Base-by-base conservation (phyloP, 2,888 invertebrate genomes). In the Geophilus truncorum region DNA sequence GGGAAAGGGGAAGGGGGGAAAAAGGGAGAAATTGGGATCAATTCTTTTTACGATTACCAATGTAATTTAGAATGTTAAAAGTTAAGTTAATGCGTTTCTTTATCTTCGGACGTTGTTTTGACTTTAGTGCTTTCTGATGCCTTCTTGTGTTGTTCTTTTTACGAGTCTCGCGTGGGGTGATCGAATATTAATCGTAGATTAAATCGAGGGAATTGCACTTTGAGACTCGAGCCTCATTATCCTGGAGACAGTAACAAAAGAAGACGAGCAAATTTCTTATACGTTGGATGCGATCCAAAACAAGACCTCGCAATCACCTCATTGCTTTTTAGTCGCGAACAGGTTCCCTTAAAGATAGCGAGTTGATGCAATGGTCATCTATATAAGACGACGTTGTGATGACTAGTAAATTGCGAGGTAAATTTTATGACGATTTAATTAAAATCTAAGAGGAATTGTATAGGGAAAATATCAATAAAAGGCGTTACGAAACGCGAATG, bases 181-280 rank as follows among this genome's bases (percentile, higher is more conserved):
- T 70, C 70, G 70, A 70, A 70, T 70, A 70, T 70, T 70, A 70
- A 70, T 70, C 70, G 70, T 28, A 70, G 70, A 70, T 70, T 70
- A 70, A 70, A 70, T 70, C 70, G 70, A 70, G 70, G 70, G 70
- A 70, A 70, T 70, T 70, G 70, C 70, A 70, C 70, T 70, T 70
- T 70, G 70, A 70, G 70, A 70, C 70, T 70, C 25, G 70, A 70
- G 70, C 70, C 70, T 70, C 70, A 70, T 70, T 70, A 70, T 70
- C 70, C 28, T 9, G 70, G 70, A 70, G 70, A 70, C 70, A 70
- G 70, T 70, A 70, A 70, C 70, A 70, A 70, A 70, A 70, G 70
- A 70, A 70, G 70, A 70, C 70, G 70, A 70, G 70, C 70, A 70
- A 70, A 70, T 70, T 70, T 70, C 70, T 70, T 70, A 70, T 70